These are phyloP conservation scores for Scylla paramamosain DNA, from an alignment of 1,140 invertebrate genomes.

Conservation along the genomic window DNA sequence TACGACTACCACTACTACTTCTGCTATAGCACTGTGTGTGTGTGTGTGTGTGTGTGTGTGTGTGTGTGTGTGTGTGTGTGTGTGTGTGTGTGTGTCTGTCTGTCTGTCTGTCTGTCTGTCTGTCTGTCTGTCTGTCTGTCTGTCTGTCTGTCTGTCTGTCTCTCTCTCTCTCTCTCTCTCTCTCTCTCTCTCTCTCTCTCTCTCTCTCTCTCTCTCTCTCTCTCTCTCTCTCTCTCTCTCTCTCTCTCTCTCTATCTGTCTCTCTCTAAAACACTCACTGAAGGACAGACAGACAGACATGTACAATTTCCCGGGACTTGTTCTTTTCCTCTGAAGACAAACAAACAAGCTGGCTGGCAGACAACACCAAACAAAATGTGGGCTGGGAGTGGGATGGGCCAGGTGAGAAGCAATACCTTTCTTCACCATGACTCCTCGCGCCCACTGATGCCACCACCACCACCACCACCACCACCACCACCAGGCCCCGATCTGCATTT, in stretches of 20 bases:
- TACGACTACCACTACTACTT: no score
- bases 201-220: no score
- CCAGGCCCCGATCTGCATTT: not conserved
- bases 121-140: no score
- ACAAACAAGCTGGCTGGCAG: not conserved
- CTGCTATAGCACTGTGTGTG: no score
- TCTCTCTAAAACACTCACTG: not conserved
- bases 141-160: no score
- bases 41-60: no score
- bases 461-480: conserved; percentile 27
- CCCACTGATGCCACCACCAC: not conserved
- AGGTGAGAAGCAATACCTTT: not conserved
- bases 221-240: no score
- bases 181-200: no score
- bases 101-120: no score
- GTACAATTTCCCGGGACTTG: not conserved
- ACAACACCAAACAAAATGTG: not conserved
- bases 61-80: no score
- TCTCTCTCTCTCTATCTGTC: not conserved
- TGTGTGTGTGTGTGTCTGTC: no score
- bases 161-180: no score
- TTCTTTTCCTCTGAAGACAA: not conserved
- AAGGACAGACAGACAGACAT: not conserved
- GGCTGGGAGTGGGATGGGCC: not conserved
- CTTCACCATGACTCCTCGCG: not conserved